Percentiles rank a stretch among this genome's conserved stretches.
phyloP scores from a whole-genome alignment of 2,113 vertebrate species.

The Bufo bufo region DNA sequence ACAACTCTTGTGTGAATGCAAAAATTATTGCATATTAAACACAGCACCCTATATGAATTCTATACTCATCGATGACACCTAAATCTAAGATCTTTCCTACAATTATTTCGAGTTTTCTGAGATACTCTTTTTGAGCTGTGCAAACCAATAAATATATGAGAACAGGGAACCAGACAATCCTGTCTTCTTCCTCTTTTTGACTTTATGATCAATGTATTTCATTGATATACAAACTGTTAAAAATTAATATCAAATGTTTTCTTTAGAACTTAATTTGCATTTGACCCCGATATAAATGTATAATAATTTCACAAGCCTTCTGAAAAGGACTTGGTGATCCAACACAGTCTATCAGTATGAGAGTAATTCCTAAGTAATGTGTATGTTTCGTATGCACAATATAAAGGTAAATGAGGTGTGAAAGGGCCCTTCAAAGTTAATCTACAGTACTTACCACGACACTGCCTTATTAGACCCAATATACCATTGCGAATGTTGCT shows the following conservation, averaged over 20 bases:
- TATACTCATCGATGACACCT: no score
- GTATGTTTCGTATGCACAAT: neutral
- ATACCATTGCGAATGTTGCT: slow-evolving; percentile 16
- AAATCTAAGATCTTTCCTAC: no score
- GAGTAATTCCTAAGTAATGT: neutral
- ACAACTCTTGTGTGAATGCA: no score
- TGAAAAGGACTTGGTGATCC: neutral
- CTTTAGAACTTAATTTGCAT: neutral
- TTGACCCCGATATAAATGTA: neutral
- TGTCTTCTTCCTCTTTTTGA: no score
- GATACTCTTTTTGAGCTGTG: no score
- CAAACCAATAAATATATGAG: no score
- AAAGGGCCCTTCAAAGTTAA: neutral
- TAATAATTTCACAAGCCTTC: neutral
- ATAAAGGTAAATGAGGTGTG: slow-evolving; percentile 21
- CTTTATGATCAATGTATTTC: no score
- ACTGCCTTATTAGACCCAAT: slow-evolving; percentile 1
- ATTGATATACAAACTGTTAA: no score
- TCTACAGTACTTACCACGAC: neutral
- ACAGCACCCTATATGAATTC: no score
- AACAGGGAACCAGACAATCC: no score
- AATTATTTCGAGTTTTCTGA: no score
- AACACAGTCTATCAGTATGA: neutral
- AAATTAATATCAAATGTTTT: neutral
- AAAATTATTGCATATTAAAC: no score